phyloP scores from a whole-genome alignment of 2,797 vertebrate species.

The Eulemur mongoz region DNA sequence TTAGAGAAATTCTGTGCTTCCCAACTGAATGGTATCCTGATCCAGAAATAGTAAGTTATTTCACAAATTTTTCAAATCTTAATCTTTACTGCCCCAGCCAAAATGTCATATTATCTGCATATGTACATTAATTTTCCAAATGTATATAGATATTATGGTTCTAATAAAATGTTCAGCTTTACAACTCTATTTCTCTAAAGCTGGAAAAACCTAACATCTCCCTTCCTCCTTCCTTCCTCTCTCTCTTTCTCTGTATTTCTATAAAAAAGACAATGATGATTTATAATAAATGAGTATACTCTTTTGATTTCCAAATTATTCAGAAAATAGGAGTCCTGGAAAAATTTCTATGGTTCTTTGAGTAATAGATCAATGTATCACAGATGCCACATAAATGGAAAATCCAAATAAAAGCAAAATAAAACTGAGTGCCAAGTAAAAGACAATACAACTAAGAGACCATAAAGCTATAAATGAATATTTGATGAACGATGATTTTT shows the following conservation, averaged over 20 bases:
- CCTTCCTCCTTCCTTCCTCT: not conserved
- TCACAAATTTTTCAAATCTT: not conserved
- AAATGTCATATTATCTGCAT: not conserved
- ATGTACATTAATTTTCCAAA: not conserved
- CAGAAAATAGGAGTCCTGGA: not conserved
- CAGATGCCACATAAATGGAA: not conserved
- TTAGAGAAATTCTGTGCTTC: not conserved
- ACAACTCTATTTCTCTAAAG: not conserved
- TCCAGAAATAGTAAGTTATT: not conserved
- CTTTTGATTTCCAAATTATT: conserved; percentile 18
- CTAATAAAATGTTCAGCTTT: not conserved
- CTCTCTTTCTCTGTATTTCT: not conserved
- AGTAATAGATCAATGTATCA: not conserved
- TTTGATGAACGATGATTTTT: conserved; percentile 40
- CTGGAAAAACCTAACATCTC: not conserved
- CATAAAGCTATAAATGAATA: conserved; percentile 23
- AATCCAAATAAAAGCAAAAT: conserved; percentile 48
- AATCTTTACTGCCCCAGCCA: not conserved
- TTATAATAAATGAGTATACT: not conserved
- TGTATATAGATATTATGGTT: not conserved
- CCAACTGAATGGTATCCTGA: not conserved
- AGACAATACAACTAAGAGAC: conserved; percentile 47
- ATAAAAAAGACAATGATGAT: not conserved
- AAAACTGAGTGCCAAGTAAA: conserved; percentile 25
- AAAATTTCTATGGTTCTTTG: not conserved